phyloP scores from a whole-genome alignment of 2,113 vertebrate species.

The Coregonus clupeaformis region DNA sequence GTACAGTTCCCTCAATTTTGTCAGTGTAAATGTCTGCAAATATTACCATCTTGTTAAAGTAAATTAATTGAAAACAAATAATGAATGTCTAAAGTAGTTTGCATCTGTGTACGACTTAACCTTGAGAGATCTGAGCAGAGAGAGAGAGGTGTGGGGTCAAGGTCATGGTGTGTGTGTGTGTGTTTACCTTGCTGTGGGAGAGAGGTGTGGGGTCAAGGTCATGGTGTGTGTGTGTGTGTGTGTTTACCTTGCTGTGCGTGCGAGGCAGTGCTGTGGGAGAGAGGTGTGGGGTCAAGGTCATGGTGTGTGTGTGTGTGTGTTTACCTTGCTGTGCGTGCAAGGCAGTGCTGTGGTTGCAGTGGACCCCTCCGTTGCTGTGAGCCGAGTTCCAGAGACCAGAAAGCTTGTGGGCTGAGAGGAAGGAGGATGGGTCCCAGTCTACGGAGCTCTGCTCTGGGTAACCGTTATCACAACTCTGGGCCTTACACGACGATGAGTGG shows the following conservation, averaged over 20 bases:
- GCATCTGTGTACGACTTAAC: no score
- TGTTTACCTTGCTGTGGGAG: slow-evolving; percentile 81
- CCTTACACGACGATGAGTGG: slow-evolving; percentile 90
- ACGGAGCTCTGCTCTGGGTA: slow-evolving; percentile 88
- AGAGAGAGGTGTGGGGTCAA: no score
- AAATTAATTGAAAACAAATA: no score
- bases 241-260: slow-evolving; percentile 81
- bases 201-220: no score
- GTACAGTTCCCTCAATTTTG: no score
- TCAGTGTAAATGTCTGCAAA: no score
- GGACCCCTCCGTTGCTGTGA: slow-evolving; percentile 83
- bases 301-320: not conserved
- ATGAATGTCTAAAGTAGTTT: no score
- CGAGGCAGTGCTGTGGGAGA: slow-evolving; percentile 74
- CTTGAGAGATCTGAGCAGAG: no score
- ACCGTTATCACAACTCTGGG: slow-evolving; percentile 80
- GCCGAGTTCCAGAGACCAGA: slow-evolving; percentile 97
- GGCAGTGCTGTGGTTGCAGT: slow-evolving; percentile 81
- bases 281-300: no score
- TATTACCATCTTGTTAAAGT: no score
- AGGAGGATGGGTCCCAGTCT: slow-evolving; percentile 98
- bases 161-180: not conserved
- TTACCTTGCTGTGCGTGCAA: slow-evolving; percentile 83
- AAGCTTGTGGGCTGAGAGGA: slow-evolving; percentile 97
- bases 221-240: not conserved